Evolutionary conservation across 2,113 vertebrate genomes (phyloP).

Genomic region (Pteruthius melanotis): DNA sequence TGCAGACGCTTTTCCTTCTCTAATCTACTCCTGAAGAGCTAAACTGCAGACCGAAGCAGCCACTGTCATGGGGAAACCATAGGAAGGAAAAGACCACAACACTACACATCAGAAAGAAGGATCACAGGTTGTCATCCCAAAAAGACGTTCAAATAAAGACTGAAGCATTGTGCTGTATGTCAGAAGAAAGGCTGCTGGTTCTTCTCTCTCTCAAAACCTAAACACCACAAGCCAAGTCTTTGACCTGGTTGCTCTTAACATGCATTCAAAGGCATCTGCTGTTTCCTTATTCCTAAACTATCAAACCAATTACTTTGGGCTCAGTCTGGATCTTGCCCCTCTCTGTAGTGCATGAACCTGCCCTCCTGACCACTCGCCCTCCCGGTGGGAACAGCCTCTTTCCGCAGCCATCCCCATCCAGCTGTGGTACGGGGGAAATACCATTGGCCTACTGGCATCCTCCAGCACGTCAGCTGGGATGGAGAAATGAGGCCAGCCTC

Average conservation of each 20-base stretch:
- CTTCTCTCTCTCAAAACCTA: not conserved
- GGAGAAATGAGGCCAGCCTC: not conserved
- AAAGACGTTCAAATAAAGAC: not conserved
- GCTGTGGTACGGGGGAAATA: not conserved
- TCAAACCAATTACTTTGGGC: not conserved
- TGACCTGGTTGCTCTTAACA: not conserved
- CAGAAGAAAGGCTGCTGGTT: not conserved
- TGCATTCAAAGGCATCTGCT: not conserved
- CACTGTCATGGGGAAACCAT: not conserved
- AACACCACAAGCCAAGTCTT: not conserved
- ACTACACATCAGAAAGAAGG: not conserved
- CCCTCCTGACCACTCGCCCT: rapidly evolving
- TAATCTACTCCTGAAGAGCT: not conserved
- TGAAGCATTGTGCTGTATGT: not conserved
- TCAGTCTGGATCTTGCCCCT: not conserved
- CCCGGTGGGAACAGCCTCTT: not conserved
- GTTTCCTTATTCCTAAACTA: not conserved
- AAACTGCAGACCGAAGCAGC: not conserved
- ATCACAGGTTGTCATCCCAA: slow-evolving; percentile 8
- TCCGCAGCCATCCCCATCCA: rapidly evolving
- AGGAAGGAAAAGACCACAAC: not conserved
- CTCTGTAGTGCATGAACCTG: not conserved
- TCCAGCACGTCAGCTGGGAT: not conserved
- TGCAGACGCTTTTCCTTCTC: not conserved
- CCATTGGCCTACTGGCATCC: rapidly evolving